Conservation (phyloP, 2,888 invertebrate genomes). For the Tenodera sinensis region DNA sequence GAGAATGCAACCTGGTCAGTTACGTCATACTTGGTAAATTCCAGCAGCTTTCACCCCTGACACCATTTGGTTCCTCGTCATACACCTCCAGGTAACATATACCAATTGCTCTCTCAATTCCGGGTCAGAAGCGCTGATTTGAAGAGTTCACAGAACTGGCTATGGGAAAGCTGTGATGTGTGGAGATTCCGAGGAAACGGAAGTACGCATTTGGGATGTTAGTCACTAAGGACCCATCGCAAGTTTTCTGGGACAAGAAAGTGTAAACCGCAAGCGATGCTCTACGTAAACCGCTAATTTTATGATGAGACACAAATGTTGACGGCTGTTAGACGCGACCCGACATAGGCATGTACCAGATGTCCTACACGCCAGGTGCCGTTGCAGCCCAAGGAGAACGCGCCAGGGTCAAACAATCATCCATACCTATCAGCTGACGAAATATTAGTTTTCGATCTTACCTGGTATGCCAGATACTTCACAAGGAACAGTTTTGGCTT, state of each 20-base stretch:
- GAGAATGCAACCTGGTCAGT: no score
- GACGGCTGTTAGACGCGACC: not conserved
- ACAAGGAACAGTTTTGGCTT: no score
- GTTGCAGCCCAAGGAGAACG: not conserved
- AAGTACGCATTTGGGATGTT: not conserved
- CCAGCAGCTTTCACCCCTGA: no score
- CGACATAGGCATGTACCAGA: not conserved
- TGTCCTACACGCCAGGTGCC: not conserved
- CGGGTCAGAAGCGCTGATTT: not conserved
- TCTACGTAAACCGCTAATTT: not conserved
- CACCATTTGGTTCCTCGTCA: not conserved
- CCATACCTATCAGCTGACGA: not conserved
- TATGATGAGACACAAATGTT: not conserved
- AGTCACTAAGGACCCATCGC: not conserved
- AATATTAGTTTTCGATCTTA: not conserved
- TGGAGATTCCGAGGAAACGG: not conserved
- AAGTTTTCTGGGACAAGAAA: not conserved
- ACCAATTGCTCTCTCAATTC: not conserved
- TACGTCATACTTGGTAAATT: no score
- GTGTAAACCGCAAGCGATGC: not conserved
- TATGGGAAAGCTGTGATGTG: not conserved
- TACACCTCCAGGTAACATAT: not conserved
- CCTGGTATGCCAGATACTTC: not conserved
- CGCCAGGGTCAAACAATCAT: not conserved
- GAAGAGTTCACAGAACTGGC: not conserved